phyloP scores from a whole-genome alignment of 1,140 invertebrate species.

The Leptinotarsa undecemlineata region DNA sequence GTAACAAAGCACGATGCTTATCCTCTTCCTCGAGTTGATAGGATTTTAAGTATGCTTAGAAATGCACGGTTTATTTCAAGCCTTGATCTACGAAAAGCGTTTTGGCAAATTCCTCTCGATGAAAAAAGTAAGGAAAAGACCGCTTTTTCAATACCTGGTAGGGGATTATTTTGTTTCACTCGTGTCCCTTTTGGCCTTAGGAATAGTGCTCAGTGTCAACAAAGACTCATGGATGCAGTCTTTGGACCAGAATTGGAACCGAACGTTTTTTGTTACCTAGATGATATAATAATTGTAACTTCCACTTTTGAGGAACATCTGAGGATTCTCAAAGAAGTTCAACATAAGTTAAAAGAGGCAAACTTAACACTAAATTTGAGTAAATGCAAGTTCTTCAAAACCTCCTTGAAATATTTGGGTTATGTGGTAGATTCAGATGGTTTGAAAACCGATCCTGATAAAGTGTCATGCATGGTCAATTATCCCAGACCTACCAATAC shows the following conservation, averaged over 20 bases:
- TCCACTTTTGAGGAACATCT: conserved; percentile 1
- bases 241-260: not conserved
- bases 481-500: conserved; percentile 25
- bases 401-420: conserved; percentile 23
- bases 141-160: conserved; percentile 46
- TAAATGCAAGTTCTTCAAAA: conserved; percentile 34
- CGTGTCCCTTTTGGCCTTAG: conserved; percentile 31
- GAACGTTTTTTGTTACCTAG: conserved; percentile 3
- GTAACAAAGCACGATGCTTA: conserved; percentile 8
- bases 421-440: conserved; percentile 24
- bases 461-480: conserved; percentile 32
- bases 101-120: conserved; percentile 25
- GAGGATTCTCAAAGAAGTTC: not conserved
- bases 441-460: conserved; percentile 29
- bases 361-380: conserved; percentile 4
- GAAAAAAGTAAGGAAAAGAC: conserved; percentile 47
- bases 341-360: not conserved
- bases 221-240: conserved; percentile 2
- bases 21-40: conserved; percentile 12
- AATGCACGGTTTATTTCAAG: conserved; percentile 12
- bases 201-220: conserved; percentile 10
- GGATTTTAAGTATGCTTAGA: conserved; percentile 12
- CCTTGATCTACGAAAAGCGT: not conserved
- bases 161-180: conserved; percentile 44
- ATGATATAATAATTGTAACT: conserved; percentile 35